phyloP scores from a whole-genome alignment of 92 coral and sea anemone species.

The Porites evermanni region DNA sequence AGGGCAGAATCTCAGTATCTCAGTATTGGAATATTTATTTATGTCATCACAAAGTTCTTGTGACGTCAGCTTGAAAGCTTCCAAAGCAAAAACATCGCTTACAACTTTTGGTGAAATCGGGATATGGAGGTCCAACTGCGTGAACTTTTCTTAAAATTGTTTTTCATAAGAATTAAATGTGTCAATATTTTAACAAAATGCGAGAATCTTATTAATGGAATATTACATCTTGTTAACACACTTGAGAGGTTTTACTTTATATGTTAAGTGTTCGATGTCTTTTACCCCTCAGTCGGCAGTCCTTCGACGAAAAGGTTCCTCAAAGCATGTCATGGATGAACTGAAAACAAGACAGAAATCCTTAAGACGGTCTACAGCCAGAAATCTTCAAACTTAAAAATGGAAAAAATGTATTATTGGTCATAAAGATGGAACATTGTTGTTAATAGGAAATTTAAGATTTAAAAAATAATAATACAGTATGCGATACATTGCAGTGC shows the following conservation, averaged over 20 bases:
- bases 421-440: not conserved
- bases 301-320: conserved; percentile 76
- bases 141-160: too few relatives aligned
- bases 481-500: not conserved
- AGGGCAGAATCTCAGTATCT: too few relatives aligned
- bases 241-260: not conserved
- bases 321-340: conserved; percentile 74
- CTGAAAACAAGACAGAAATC: conserved; percentile 69
- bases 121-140: too few relatives aligned
- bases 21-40: too few relatives aligned
- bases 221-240: not conserved
- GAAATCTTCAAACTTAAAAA: conserved; percentile 3
- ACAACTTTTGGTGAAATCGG: too few relatives aligned
- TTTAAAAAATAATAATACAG: not conserved
- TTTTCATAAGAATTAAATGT: too few relatives aligned
- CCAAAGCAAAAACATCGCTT: too few relatives aligned
- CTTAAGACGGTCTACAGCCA: conserved; percentile 59
- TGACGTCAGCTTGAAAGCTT: too few relatives aligned
- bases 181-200: too few relatives aligned
- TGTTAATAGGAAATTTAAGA: not conserved
- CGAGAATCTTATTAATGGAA: too few relatives aligned
- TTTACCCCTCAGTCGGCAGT: conserved; percentile 65
- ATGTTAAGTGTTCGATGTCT: not conserved
- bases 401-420: not conserved
- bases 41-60: too few relatives aligned